phyloP scores from a whole-genome alignment of 2,113 vertebrate species.

The Catharus minimus region DNA sequence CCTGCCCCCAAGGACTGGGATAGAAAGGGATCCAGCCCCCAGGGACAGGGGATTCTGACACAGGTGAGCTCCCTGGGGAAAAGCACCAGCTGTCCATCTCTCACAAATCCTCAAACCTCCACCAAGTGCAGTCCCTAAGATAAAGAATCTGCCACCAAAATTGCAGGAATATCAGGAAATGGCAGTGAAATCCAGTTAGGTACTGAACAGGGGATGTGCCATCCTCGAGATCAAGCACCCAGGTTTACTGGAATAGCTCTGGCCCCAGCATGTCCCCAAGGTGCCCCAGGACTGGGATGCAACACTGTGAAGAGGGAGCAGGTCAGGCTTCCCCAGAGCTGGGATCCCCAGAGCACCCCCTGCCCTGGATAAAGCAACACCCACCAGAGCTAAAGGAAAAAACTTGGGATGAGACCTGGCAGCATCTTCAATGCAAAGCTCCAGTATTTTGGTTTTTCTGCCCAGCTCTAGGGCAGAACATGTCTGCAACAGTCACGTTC shows the following conservation, averaged over 20 bases:
- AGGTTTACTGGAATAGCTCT: neutral
- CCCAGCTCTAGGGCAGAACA: neutral
- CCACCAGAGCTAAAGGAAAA: neutral
- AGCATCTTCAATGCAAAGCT: rapidly evolving
- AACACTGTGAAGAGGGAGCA: neutral
- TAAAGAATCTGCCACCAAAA: neutral
- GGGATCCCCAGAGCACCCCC: neutral
- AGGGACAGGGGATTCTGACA: neutral
- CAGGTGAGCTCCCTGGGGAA: neutral
- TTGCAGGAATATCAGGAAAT: neutral
- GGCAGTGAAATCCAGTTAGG: neutral
- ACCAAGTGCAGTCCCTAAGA: neutral
- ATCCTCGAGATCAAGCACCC: neutral
- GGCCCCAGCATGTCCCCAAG: neutral
- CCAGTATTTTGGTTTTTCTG: neutral
- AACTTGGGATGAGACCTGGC: too few species aligned
- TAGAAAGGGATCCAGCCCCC: neutral
- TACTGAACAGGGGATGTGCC: neutral
- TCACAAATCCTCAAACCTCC: neutral
- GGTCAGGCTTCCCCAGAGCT: neutral
- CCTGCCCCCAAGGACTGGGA: neutral
- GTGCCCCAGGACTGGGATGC: neutral
- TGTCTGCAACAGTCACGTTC: neutral
- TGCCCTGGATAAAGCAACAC: too few species aligned
- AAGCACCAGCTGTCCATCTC: neutral